phyloP scores from a whole-genome alignment of 2,888 invertebrate species.

The Azorinus chamasolen region DNA sequence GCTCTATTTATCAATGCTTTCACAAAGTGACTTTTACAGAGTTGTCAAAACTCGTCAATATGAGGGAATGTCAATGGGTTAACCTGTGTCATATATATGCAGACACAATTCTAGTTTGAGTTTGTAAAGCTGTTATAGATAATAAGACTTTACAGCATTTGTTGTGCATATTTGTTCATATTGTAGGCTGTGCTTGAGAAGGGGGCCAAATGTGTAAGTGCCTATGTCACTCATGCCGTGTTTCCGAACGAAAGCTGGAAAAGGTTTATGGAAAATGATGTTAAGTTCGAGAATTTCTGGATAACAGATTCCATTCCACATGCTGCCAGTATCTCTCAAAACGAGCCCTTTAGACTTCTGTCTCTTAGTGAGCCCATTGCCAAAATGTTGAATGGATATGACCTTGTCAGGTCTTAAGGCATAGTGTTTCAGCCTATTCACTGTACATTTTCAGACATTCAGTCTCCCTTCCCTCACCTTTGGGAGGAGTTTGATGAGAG shows the following conservation, averaged over 20 bases:
- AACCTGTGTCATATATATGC: too few relatives aligned
- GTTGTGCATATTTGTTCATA: neutral
- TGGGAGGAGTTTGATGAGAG: too few relatives aligned
- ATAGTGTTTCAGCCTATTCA: too few relatives aligned
- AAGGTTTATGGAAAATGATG: conserved; percentile 77
- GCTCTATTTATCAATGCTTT: too few relatives aligned
- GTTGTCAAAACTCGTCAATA: too few relatives aligned
- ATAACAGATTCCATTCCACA: conserved; percentile 86
- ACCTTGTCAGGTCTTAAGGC: conserved; percentile 65
- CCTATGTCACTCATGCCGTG: conserved; percentile 86
- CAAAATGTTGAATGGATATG: conserved; percentile 84
- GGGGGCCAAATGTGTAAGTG: conserved; percentile 84
- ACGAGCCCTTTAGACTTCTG: conserved; percentile 84
- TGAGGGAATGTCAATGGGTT: too few relatives aligned
- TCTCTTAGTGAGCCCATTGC: conserved; percentile 84
- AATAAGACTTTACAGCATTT: too few relatives aligned
- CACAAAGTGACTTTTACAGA: too few relatives aligned
- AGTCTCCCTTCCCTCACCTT: too few relatives aligned
- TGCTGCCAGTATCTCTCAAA: conserved; percentile 80
- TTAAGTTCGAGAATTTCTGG: conserved; percentile 85
- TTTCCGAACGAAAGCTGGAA: conserved; percentile 86
- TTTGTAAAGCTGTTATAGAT: too few relatives aligned
- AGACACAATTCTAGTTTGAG: too few relatives aligned
- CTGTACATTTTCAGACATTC: too few relatives aligned
- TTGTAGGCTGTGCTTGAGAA: conserved; percentile 80